Conservation (phyloP, 2,113 vertebrate genomes). For the Hippolais icterina region DNA sequence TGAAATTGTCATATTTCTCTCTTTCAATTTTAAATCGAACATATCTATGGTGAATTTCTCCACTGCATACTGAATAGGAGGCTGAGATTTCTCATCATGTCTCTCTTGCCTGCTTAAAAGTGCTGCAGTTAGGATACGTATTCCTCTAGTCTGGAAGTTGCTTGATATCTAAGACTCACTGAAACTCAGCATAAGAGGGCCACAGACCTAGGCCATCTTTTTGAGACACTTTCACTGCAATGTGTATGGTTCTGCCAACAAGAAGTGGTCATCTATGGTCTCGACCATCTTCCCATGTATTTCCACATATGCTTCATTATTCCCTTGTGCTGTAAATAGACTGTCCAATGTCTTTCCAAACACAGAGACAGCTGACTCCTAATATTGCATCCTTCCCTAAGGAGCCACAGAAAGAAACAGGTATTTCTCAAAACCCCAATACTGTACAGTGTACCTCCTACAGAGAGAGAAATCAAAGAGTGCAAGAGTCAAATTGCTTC, state of each 20-base stretch:
- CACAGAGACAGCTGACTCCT: background rate
- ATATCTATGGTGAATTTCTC: background rate
- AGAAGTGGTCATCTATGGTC: background rate
- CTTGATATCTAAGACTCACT: background rate
- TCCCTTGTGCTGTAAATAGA: background rate
- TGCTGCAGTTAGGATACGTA: background rate
- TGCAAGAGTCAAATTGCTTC: background rate
- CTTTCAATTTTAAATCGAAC: background rate
- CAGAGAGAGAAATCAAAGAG: background rate
- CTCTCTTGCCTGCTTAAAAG: background rate
- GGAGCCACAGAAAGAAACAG: background rate
- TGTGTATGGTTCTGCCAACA: background rate
- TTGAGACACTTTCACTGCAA: background rate
- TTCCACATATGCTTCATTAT: background rate
- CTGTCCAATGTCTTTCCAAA: background rate
- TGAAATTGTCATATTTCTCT: background rate
- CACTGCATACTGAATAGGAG: background rate
- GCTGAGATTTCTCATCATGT: background rate
- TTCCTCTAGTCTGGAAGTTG: background rate
- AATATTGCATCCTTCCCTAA: background rate
- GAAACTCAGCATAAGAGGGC: background rate
- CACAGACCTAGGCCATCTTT: background rate
- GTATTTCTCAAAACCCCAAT: background rate
- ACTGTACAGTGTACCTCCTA: background rate
- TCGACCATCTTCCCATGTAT: background rate